Evolutionary conservation across 2,888 invertebrate species (phyloP).

Genomic region (Lomographa bimaculata): DNA sequence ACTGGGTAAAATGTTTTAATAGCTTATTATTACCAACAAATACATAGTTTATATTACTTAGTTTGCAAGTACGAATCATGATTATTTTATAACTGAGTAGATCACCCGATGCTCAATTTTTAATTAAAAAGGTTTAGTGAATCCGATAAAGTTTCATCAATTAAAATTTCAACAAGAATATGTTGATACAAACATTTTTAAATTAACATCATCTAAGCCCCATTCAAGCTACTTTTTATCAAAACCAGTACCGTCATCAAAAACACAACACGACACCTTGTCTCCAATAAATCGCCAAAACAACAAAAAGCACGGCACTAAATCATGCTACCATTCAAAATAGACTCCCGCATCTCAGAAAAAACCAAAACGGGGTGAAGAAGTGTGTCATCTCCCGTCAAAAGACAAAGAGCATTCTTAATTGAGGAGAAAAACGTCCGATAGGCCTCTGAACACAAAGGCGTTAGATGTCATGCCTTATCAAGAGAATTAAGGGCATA

Average conservation of each 20-base stretch:
- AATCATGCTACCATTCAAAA: conserved; percentile 78
- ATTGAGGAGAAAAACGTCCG: conserved; percentile 69
- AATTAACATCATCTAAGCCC: conserved; percentile 1
- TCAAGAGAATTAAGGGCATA: conserved; percentile 80
- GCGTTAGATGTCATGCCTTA: conserved; percentile 79
- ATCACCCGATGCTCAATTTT: too few relatives aligned
- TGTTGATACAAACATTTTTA: too few relatives aligned
- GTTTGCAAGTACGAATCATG: too few relatives aligned
- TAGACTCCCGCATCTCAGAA: conserved; percentile 55
- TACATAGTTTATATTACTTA: too few relatives aligned
- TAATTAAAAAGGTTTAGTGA: too few relatives aligned
- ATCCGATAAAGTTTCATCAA: too few relatives aligned
- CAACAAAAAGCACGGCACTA: conserved; percentile 64
- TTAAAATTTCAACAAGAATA: too few relatives aligned
- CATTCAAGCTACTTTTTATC: conserved; percentile 44
- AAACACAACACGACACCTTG: conserved; percentile 53
- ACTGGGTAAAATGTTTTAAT: too few relatives aligned
- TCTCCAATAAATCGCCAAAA: conserved; percentile 70
- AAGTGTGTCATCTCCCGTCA: conserved; percentile 74
- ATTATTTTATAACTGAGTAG: too few relatives aligned
- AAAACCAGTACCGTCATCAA: conserved; percentile 43
- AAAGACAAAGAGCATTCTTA: conserved; percentile 72
- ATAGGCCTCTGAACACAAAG: conserved; percentile 56
- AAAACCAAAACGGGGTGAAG: conserved; percentile 46
- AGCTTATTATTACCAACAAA: too few relatives aligned